These are phyloP conservation scores for Setipinna tenuifilis DNA, from an alignment of 2,797 vertebrate species.

Conservation along the genomic window DNA sequence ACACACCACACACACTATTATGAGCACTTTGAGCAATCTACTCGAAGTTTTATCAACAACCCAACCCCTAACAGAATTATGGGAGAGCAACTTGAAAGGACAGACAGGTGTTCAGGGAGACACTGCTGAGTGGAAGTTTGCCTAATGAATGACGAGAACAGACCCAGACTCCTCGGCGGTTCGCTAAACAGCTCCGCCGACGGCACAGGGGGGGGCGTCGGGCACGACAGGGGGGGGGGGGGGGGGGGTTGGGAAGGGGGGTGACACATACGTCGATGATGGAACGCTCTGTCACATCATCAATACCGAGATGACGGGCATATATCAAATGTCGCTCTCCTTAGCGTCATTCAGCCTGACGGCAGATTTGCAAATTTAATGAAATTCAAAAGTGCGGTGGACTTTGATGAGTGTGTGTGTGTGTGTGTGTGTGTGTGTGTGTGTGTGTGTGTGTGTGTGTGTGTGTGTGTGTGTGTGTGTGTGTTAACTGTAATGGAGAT, in stretches of 20 bases:
- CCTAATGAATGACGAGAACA: background rate
- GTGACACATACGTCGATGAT: constrained; percentile 45
- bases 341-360: constrained; percentile 36
- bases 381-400: background rate
- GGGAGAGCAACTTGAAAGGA: background rate
- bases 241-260: background rate
- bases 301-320: constrained; percentile 53
- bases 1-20: background rate
- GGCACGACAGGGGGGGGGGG: constrained; percentile 33
- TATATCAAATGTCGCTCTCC: constrained; percentile 38
- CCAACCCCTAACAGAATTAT: background rate
- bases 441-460: no score
- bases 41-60: background rate
- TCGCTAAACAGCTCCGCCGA: background rate
- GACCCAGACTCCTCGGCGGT: background rate
- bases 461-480: background rate
- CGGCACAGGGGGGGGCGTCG: background rate
- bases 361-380: constrained; percentile 48
- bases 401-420: background rate
- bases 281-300: constrained; percentile 52
- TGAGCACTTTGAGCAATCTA: background rate
- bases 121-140: background rate
- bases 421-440: background rate
- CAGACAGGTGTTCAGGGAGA: background rate
- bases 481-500: background rate